Base-by-base conservation (phyloP, 2,797 vertebrate genomes). In the Sarcophilus harrisii region DNA sequence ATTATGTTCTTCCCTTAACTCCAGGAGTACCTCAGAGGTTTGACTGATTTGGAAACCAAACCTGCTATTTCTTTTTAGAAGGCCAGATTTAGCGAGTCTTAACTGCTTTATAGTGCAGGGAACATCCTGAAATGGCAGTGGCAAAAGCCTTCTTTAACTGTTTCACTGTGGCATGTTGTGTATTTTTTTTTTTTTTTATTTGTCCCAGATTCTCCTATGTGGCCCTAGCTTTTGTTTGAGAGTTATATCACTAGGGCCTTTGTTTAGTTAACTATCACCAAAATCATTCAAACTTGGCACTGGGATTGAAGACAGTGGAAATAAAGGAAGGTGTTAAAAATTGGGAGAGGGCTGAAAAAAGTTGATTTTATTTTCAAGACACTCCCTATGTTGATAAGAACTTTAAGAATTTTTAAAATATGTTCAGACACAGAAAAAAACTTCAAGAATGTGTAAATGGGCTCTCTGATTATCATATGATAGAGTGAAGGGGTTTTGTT, bases 21-120 rank as follows among this genome's bases (percentile, higher is more conserved):
- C 38, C 73, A 27, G 38, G 73, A 87, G 38, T 93, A 21, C 94
- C 90, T 90, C 0, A 92, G 96, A 96, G 96, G 87, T 92, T 91
- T 94, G 1, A 94, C 92, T 12, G 89, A 90, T 38, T 91, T 30
- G 95, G 73, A 96, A 93, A 49, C 90, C 90, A 93, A 94, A 92
- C 58, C 89, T 27, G 1, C 13, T 92, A 92, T 62, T 96, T 96
- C 91, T 91, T 92, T 96, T 95, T 89, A 95, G 73, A 87, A 87
- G 24, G 38, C 38, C 38, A 87, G 49, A 87, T 73, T 87, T 87
- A 87, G 45, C 10, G 94, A 96, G 90, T 91, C 66, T 66, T 4
- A 89, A 92, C 92, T 62, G 87, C 81, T 66, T 62, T 12, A n/a
- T 90, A 24, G 62, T 52, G 73, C 58, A 95, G 58, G 57, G 30